Base-by-base conservation (phyloP, 2,113 vertebrate species). In the Amphilophus citrinellus region DNA sequence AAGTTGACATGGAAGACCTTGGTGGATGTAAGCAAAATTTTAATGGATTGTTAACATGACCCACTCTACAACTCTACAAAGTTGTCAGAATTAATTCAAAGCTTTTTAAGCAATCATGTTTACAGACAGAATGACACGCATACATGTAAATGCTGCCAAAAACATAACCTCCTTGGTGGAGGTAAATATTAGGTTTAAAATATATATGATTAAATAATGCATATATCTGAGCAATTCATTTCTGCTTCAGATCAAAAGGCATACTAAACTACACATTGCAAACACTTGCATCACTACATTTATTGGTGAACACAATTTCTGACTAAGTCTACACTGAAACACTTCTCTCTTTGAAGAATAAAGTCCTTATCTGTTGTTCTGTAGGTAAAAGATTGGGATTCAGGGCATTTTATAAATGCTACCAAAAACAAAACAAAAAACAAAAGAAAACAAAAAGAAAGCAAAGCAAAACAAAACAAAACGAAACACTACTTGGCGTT, bases 251-350 rank as follows among this genome's bases (percentile, higher is more conserved):
- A 97, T 96, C 95, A 95, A 96, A 95, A 91, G 90, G 76, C 88
- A 85, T 84, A 93, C 91, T 90, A 91, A 95, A 97, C 95, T 95
- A 96, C 95, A 96, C 94, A 96, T 96, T 87, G 88, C 94, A 88
- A 96, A 95, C 86, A 92, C 89, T 88, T 93, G 93, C 87, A 0
- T 92, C 82, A 95, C 86, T 85, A 93, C 93, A 95, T 95, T 97
- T 95, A 94, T 89, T 94, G 84, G 90, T 88, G 93, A 94, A 95
- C 94, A 96, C 93, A 95, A 96, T 95, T 91, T 87, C 65, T 82
- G 89, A 89, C 32, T 89, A 83, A 88, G 83, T 80, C 86, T 87
- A 88, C 39, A 92, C 84, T 94, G 87, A 91, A 83, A 81, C 83
- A 79, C 85, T 92, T 95, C 90, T 93, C 58, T 92, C 60, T 96